Evolutionary conservation across 2,888 invertebrate species (phyloP).

Genomic region (Orthosia cruda): DNA sequence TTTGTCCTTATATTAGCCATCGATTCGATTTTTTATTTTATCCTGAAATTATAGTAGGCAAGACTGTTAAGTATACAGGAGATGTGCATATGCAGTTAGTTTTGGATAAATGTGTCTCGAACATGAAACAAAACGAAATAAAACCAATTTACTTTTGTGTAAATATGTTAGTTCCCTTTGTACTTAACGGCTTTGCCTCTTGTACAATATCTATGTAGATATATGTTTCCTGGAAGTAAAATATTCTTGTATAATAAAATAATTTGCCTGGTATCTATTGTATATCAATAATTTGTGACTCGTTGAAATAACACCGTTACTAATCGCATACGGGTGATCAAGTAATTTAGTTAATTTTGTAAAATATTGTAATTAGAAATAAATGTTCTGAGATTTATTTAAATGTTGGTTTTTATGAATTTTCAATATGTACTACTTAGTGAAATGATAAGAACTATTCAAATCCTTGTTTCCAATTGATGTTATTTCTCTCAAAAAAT

Average conservation of each 20-base stretch:
- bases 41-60: not conserved
- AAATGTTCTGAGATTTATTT: conserved; percentile 68
- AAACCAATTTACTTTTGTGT: too few relatives aligned
- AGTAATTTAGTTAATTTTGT: conserved; percentile 77
- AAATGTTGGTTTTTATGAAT: conserved; percentile 18
- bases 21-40: too few relatives aligned
- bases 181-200: conserved; percentile 2
- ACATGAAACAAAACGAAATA: not conserved
- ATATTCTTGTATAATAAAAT: conserved; percentile 9
- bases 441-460: not conserved
- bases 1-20: not conserved
- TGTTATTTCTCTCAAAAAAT: too few relatives aligned
- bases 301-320: conserved; percentile 27
- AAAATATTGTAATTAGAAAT: conserved; percentile 78
- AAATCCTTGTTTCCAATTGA: not conserved
- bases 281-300: conserved; percentile 42
- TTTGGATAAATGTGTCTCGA: not conserved
- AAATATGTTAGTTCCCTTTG: not conserved
- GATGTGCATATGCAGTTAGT: not conserved
- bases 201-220: conserved; percentile 26
- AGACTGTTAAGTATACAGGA: not conserved
- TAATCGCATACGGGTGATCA: conserved; percentile 65
- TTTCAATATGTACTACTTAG: not conserved
- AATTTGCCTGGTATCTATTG: conserved; percentile 13
- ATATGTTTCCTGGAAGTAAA: conserved; percentile 7